Base-by-base conservation (phyloP, 2,113 vertebrate species). In the Arenaria interpres region DNA sequence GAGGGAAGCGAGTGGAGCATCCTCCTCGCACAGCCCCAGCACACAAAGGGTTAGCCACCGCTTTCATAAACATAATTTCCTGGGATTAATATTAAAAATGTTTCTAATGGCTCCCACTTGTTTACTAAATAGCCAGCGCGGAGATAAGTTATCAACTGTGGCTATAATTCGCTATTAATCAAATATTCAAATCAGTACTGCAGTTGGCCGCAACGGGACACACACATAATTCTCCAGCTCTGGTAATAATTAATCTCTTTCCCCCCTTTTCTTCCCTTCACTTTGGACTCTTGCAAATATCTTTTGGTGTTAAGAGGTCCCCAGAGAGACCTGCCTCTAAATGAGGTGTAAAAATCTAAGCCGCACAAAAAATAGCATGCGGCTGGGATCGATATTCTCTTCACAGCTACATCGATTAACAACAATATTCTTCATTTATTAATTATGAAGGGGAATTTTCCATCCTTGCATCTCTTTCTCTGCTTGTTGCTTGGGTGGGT, bases 341-440 rank as follows among this genome's bases (percentile, higher is more conserved):
- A 98, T 97, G 98, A 97, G 97, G 98, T 97, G 97, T 98, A 98
- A 98, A 98, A 98, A 98, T 98, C 97, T 98, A 98, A 98, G 97
- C 97, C 56, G 84, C 97, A 97, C 97, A 96, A 96, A 98, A 97
- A 97, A 96, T 96, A 96, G 97, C 84, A 78, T 51, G 90, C 79
- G 96, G 96, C 91, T 91, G 94, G 84, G 87, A 98, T 98, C 98
- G 85, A 98, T 98, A 98, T 79, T 97, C 98, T 97, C 97, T 98
- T 98, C 98, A 98, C 98, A 97, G 98, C 96, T 97, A 95, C 97
- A 97, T 98, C 97, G 98, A 98, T 98, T 98, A 98, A 98, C 98
- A 98, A 98, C 98, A 97, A 98, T 98, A 98, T 98, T 98, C 98
- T 98, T 98, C 98, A 98, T 98, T 98, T 98, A 98, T 98, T 98